Evolutionary conservation across 2,888 invertebrate genomes (phyloP), one percentile per base, ranked within the genome.

Genomic region (Pterostichus madidus): DNA sequence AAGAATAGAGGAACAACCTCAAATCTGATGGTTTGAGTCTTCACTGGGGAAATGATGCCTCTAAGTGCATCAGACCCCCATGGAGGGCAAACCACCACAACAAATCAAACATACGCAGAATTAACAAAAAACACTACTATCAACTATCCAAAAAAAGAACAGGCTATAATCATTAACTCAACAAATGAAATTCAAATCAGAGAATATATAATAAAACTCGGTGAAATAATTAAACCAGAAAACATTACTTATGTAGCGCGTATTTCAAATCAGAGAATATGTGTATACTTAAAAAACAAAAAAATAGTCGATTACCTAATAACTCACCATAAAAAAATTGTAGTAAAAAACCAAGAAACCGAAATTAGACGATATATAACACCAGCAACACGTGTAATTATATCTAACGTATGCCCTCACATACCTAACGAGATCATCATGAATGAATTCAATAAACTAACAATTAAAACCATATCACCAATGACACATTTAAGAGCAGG

Each of bases 201-300:
- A 49, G 49, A 46, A 15, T 75, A 75, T 75, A 17, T 46, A 15
- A 17, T 49, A 31, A 49, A 44, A 49, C 15, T 75, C 10, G 24
- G 75, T 15, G 75, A 75, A 15, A 49, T 75, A 17, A 49, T 31
- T 13, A 46, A 75, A 17, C 75, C 75, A 2, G 24, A 46, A 49
- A 75, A 75, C 31, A 75, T 75, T 8, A 75, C 75, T 15, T 49
- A 49, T 49, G 52, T 75, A 31, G 24, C 44, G n/a, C 15, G 49
- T 46, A 24, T 75, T 7, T 75, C 75, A 15, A 15, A 75, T 31
- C 75, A 75, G n/a, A 46, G 49, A 49, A 75, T 75, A 8, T 75
- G 75, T 49, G 11, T 49, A 8, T 75, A 49, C n/a, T 24, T 75
- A 44, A 44, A 75, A 52, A 52, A 76, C 52, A 53, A 76, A 76